Evolutionary conservation across 1,140 invertebrate species (phyloP).

Genomic region (Callitettix versicolor): DNA sequence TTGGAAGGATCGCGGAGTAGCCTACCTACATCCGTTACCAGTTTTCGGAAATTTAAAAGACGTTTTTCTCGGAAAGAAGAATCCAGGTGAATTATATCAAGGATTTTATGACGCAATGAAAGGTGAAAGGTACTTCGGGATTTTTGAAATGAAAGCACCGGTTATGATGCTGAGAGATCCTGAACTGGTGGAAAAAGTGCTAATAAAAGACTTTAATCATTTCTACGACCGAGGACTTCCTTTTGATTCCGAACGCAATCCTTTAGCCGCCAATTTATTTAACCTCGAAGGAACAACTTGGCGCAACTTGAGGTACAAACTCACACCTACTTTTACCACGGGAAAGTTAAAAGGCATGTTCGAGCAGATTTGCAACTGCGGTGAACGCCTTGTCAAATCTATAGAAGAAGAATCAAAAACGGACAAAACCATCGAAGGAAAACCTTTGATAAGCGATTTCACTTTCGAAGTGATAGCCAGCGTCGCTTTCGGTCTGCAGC

Average conservation of each 20-base stretch:
- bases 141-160: constrained; percentile 22
- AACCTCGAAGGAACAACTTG: constrained; percentile 42
- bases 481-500: constrained; percentile 21
- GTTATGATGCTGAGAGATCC: constrained; percentile 27
- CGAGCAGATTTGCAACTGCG: constrained; percentile 24
- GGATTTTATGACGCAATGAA: constrained; percentile 26
- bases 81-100: constrained; percentile 22
- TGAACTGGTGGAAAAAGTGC: constrained; percentile 38
- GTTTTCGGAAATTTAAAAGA: constrained; percentile 35
- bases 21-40: constrained; percentile 33
- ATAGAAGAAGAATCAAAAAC: constrained; percentile 13
- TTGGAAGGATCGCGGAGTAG: constrained; percentile 35
- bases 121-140: constrained; percentile 25
- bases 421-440: background rate
- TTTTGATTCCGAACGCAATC: constrained; percentile 36
- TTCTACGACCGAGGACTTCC: constrained; percentile 40
- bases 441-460: constrained; percentile 13
- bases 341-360: constrained; percentile 36
- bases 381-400: constrained; percentile 26
- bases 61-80: constrained; percentile 13
- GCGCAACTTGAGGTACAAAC: constrained; percentile 44
- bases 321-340: constrained; percentile 51
- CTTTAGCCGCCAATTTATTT: constrained; percentile 39
- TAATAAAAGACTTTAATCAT: constrained; percentile 43
- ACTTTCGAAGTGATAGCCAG: constrained; percentile 20